Base-by-base conservation (phyloP, 1,140 invertebrate species). In the Metopolophium dirhodum region DNA sequence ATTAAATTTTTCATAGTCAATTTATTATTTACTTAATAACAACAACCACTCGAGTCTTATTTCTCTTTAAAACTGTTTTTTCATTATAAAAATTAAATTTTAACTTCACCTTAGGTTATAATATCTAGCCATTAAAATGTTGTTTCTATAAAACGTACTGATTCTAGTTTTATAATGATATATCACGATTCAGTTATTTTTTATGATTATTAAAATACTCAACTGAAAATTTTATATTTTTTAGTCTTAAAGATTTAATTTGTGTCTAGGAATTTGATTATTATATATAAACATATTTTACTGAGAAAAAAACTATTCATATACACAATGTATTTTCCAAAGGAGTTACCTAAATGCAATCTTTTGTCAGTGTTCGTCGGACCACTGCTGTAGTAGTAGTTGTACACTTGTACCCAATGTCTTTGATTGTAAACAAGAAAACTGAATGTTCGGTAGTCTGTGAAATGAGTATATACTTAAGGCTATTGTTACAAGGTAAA, bases 351-450 rank as follows among this genome's bases (percentile, higher is more conserved):
- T 68, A 35, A 51, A 51, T 49, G 0, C n/a, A 61, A 57, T 37
- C 47, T 57, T 90, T 90, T 41, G 35, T 61, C 51, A 37, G 18
- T 57, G 88, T 35, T 51, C 47, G 49, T 54, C 26, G 8, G 23
- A 90, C 26, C 26, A 41, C 37, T 41, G 54, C n/a, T 1, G 22
- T 57, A 68, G 61, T 68, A 68, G 30, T 18, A 68, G 61, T 68
- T 68, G 61, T 68, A n/a, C 9, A 45, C 45, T 68, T 68, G 61
- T 68, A n/a, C 9, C 68, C 45, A 35, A 47, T 82, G 90, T 30
- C 20, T 91, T 91, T 91, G 26, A 91, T 91, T 91, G 90, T 82
- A 82, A 83, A 91, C 68, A 82, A 8, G 68, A 51, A 77, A 82
- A 91, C 61, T 9, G 30, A 91, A 77, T 45, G 57, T 91, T 91